phyloP scores from a whole-genome alignment of 2,797 vertebrate genomes.

The Ambastaia sidthimunki region DNA sequence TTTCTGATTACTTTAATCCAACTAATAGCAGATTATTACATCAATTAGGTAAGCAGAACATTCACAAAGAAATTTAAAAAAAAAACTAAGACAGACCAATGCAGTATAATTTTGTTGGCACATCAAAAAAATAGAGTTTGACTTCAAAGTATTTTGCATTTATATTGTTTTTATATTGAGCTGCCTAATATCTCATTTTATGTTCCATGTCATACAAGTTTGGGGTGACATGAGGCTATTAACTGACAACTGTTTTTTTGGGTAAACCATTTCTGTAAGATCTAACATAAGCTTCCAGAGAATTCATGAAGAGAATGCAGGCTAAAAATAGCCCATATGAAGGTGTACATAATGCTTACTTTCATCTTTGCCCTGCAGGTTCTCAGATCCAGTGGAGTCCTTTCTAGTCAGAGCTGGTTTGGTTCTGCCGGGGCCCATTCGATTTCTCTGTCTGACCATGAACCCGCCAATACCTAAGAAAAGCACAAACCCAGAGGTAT shows the following conservation, averaged over 20 bases:
- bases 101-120: neutral
- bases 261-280: neutral
- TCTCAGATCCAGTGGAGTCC: constrained; percentile 94
- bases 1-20: too few relatives aligned
- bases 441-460: constrained; percentile 98
- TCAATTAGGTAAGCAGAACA: neutral
- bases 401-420: constrained; percentile 91
- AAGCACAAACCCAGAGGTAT: neutral
- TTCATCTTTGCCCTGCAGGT: constrained; percentile 86
- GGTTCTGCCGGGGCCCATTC: constrained; percentile 90
- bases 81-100: neutral
- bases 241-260: neutral
- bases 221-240: neutral
- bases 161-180: too few relatives aligned
- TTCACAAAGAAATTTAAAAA: neutral
- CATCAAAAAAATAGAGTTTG: too few relatives aligned
- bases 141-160: too few relatives aligned
- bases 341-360: constrained; percentile 71
- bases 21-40: neutral
- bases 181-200: neutral
- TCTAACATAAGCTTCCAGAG: constrained; percentile 1
- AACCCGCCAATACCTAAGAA: constrained; percentile 94
- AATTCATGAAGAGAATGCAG: too few relatives aligned
- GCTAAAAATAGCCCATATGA: neutral
- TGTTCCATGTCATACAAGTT: neutral